A percentile compares a stretch with the other conserved stretches of the same genome.
Evolutionary conservation across 92 coral and sea anemone species (phyloP).

Genomic region (Actinostola sp.): DNA sequence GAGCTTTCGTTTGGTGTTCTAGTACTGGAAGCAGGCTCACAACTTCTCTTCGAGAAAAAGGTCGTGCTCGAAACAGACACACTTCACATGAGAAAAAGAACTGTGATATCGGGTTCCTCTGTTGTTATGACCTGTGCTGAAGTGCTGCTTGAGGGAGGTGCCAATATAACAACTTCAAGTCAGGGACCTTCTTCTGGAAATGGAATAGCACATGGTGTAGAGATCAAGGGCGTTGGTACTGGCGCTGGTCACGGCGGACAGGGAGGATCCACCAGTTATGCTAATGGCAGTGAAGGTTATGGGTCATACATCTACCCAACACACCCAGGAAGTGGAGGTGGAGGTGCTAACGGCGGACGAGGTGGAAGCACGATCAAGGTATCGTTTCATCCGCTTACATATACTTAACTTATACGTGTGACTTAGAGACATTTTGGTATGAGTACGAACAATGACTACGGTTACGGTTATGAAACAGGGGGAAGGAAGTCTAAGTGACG

Average conservation of each 20-base stretch:
- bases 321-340: constrained; percentile 72
- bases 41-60: constrained; percentile 35
- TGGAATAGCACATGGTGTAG: constrained; percentile 47
- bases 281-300: constrained; percentile 48
- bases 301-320: constrained; percentile 59
- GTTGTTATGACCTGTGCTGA: constrained; percentile 40
- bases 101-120: constrained; percentile 41
- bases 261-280: constrained; percentile 46
- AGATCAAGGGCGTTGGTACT: constrained; percentile 29
- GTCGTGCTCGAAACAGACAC: constrained; percentile 55
- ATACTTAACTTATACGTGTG: too few relatives aligned
- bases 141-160: constrained; percentile 64
- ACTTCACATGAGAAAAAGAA: constrained; percentile 54
- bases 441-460: neutral
- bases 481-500: too few relatives aligned
- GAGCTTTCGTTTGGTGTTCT: constrained; percentile 50
- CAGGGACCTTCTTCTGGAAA: constrained; percentile 38
- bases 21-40: constrained; percentile 43
- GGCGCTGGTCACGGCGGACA: constrained; percentile 77
- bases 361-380: constrained; percentile 75
- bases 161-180: constrained; percentile 48
- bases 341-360: constrained; percentile 49
- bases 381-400: neutral
- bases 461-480: neutral
- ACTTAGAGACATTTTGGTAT: too few relatives aligned